Conservation (phyloP, 2,797 vertebrate species). For the Oreonectes daqikongensis region DNA sequence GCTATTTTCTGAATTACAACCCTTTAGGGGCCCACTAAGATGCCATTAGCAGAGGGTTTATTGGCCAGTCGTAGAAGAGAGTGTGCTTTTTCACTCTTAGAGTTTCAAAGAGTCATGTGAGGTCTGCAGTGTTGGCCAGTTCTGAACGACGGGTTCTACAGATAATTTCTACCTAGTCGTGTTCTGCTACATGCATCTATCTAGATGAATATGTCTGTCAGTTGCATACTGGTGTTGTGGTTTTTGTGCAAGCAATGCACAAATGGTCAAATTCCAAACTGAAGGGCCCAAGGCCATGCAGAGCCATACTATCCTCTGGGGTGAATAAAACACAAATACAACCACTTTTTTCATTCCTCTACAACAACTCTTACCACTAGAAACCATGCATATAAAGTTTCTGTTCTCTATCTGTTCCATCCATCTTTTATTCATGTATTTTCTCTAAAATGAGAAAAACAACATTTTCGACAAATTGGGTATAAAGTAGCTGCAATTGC, state of each 20-base stretch:
- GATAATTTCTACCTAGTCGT: conserved; percentile 19
- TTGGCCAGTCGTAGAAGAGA: conserved; percentile 9
- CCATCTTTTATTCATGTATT: not conserved
- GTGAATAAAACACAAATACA: not conserved
- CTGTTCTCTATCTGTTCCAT: not conserved
- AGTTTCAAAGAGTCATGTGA: not conserved
- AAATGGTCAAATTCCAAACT: not conserved
- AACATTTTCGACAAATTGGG: no score
- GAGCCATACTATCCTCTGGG: not conserved
- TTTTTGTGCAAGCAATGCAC: conserved; percentile 31
- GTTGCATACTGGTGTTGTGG: not conserved
- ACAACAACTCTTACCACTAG: not conserved
- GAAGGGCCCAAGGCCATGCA: not conserved
- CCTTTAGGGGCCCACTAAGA: conserved; percentile 9
- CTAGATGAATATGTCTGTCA: not conserved
- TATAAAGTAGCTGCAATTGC: no score
- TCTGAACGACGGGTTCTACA: not conserved
- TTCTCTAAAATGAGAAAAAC: not conserved
- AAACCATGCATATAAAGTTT: not conserved
- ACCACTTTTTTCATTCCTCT: conserved; percentile 29
- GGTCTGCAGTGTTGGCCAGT: conserved; percentile 7
- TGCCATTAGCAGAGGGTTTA: conserved; percentile 11
- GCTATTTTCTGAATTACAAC: conserved; percentile 28
- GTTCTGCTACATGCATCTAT: not conserved
- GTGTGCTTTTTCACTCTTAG: conserved; percentile 35